Conservation (phyloP, 1,140 invertebrate genomes). For the Drosophila ananassae region DNA sequence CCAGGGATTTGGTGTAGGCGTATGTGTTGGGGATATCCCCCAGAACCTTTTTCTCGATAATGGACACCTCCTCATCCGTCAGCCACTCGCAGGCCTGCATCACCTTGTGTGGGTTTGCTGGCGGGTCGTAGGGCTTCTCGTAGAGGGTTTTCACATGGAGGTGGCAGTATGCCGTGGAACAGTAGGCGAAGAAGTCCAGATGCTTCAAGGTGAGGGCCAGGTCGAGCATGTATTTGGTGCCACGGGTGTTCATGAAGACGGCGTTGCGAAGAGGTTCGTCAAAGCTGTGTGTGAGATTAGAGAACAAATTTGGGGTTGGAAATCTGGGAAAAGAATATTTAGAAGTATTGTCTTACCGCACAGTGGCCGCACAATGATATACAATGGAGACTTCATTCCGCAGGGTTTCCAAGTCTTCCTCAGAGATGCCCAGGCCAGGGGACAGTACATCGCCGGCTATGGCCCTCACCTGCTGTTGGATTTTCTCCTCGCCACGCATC, state of each 20-base stretch:
- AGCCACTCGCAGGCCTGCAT: constrained; percentile 95
- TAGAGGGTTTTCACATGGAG: constrained; percentile 87
- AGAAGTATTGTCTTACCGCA: constrained; percentile 79
- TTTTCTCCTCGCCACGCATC: constrained; percentile 85
- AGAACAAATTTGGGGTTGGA: not conserved
- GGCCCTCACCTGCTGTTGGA: constrained; percentile 88
- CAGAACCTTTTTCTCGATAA: constrained; percentile 87
- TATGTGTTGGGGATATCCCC: constrained; percentile 95
- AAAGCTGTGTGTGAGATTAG: constrained; percentile 84
- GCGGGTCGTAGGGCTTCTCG: constrained; percentile 92
- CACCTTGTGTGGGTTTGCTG: constrained; percentile 94
- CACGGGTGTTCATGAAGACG: constrained; percentile 90
- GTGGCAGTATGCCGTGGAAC: constrained; percentile 88
- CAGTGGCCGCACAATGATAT: constrained; percentile 96
- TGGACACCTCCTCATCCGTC: constrained; percentile 90
- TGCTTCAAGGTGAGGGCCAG: constrained; percentile 91
- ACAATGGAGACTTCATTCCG: constrained; percentile 91
- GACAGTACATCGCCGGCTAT: constrained; percentile 91
- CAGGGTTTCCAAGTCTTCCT: constrained; percentile 88
- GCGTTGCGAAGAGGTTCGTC: constrained; percentile 90
- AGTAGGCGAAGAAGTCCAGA: constrained; percentile 87
- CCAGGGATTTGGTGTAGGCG: constrained; percentile 95
- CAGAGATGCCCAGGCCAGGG: constrained; percentile 90
- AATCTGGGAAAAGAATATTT: not conserved
- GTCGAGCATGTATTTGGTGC: constrained; percentile 90